Conservation (phyloP, 2,113 vertebrate genomes). For the Paracanthobrama guichenoti region DNA sequence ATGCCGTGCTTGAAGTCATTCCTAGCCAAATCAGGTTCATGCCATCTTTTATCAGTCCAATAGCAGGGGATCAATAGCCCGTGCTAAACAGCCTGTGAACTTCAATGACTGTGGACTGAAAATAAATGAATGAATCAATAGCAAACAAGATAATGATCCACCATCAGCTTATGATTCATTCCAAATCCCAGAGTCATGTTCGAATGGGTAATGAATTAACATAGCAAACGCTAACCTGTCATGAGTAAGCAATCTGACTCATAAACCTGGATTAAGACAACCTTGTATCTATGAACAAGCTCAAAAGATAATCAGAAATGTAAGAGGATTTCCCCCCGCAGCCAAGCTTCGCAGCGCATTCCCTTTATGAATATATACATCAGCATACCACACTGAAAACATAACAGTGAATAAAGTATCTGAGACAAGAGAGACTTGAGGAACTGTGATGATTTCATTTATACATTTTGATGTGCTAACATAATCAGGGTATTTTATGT, state of each 20-base stretch:
- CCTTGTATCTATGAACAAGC: neutral
- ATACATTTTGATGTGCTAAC: neutral
- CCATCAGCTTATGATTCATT: constrained; percentile 47
- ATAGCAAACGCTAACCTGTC: constrained; percentile 1
- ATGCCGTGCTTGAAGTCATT: constrained; percentile 22
- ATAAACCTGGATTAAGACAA: neutral
- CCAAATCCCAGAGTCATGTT: constrained; percentile 13
- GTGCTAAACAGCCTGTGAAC: constrained; percentile 37
- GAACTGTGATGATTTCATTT: neutral
- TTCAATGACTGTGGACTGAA: constrained; percentile 35
- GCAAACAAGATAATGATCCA: constrained; percentile 47
- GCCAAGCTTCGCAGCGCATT: neutral
- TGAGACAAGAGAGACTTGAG: neutral
- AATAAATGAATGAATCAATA: constrained; percentile 53
- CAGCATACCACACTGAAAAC: neutral
- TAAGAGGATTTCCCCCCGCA: neutral
- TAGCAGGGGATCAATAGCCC: constrained; percentile 16
- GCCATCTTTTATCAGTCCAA: constrained; percentile 38
- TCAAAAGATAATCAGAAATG: neutral
- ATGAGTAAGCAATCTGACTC: constrained; percentile 37
- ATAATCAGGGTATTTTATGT: neutral
- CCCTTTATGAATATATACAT: neutral
- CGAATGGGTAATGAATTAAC: constrained; percentile 41
- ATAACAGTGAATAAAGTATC: neutral
- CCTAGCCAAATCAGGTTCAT: constrained; percentile 16